phyloP scores from a whole-genome alignment of 2,888 invertebrate species.

The Halictus ligatus region DNA sequence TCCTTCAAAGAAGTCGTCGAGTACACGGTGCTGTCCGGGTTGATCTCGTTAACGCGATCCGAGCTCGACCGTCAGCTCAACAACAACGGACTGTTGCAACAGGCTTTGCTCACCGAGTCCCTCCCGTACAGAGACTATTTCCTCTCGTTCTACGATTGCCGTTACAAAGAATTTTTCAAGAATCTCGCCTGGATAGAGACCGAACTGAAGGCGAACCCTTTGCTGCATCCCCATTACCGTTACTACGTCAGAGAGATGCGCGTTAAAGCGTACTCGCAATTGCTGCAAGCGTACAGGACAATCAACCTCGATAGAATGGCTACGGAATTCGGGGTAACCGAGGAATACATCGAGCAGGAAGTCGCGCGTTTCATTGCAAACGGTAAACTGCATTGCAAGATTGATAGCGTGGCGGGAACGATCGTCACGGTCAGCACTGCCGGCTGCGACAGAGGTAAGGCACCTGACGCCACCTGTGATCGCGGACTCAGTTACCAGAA shows the following conservation, averaged over 20 bases:
- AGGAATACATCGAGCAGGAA: constrained; percentile 88
- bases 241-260: constrained; percentile 90
- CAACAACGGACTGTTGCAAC: constrained; percentile 88
- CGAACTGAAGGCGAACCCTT: constrained; percentile 87
- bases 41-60: constrained; percentile 82
- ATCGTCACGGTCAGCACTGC: constrained; percentile 88
- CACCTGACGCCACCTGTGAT: constrained; percentile 73
- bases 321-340: constrained; percentile 88
- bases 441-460: constrained; percentile 72
- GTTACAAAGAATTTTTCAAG: constrained; percentile 89
- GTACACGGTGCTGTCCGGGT: constrained; percentile 83
- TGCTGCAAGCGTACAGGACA: constrained; percentile 89
- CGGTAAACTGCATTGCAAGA: constrained; percentile 89
- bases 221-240: constrained; percentile 88
- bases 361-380: constrained; percentile 86
- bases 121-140: constrained; percentile 63
- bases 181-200: constrained; percentile 83
- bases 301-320: constrained; percentile 89
- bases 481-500: constrained; percentile 86
- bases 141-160: constrained; percentile 88
- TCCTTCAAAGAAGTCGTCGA: constrained; percentile 86
- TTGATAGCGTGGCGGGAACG: constrained; percentile 88
- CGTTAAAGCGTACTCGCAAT: constrained; percentile 89
- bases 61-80: constrained; percentile 82
- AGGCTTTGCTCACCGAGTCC: constrained; percentile 86